Conservation (phyloP, 2,113 vertebrate genomes). For the Prinia subflava region DNA sequence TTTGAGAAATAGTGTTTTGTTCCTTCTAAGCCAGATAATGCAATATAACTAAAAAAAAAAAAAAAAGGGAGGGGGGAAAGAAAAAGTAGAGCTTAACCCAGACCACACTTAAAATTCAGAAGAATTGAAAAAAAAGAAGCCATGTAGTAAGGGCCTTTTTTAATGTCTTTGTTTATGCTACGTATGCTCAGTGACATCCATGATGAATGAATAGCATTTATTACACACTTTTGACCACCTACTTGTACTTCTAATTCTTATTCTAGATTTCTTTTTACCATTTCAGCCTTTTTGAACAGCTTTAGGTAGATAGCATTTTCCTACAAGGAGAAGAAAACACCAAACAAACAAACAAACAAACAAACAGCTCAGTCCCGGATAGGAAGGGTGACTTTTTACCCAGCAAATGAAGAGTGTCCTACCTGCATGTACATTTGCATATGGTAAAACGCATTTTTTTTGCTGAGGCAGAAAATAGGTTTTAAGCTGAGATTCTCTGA, state of each 20-base stretch:
- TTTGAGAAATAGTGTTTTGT: conserved; percentile 21
- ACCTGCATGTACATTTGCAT: not conserved
- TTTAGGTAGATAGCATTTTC: not conserved
- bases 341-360: not conserved
- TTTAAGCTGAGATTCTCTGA: not conserved
- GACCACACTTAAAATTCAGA: not conserved
- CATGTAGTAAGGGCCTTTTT: not conserved
- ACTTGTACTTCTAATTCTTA: not conserved
- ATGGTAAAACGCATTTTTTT: not conserved
- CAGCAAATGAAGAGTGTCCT: not conserved
- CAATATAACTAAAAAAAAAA: not conserved
- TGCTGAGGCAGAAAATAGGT: not conserved
- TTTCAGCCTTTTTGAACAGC: not conserved
- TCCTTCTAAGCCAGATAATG: not conserved
- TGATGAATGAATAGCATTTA: not conserved
- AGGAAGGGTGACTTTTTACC: not conserved
- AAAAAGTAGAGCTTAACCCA: not conserved
- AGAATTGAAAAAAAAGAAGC: not conserved
- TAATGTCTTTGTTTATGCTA: not conserved
- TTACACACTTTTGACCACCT: not conserved
- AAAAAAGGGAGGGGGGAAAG: accelerated
- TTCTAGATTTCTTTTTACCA: not conserved
- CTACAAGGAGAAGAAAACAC: not conserved
- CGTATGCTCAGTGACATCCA: not conserved
- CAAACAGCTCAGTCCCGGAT: not conserved